Conservation (phyloP, 2,888 invertebrate genomes). For the Polyploca ridens region DNA sequence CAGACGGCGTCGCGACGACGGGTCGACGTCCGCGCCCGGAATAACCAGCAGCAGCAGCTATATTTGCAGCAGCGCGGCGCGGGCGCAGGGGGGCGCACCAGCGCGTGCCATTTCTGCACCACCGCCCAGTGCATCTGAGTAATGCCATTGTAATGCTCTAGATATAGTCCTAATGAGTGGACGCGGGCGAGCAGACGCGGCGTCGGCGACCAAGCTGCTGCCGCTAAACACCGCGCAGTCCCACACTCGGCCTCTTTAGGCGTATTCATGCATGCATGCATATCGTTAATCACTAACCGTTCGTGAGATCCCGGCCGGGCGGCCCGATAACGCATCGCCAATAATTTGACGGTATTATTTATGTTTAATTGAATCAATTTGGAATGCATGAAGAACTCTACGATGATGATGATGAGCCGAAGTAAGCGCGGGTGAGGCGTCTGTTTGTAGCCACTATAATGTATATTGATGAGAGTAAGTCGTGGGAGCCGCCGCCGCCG, state of each 20-base stretch:
- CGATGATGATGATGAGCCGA: conserved; percentile 36
- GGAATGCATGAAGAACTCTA: conserved; percentile 28
- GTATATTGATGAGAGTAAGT: conserved; percentile 69
- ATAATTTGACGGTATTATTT: conserved; percentile 41
- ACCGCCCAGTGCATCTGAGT: conserved; percentile 83
- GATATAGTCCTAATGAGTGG: conserved; percentile 74
- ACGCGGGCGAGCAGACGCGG: conserved; percentile 68
- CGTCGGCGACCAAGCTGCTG: conserved; percentile 63
- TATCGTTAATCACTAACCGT: neutral
- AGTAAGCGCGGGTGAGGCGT: conserved; percentile 29
- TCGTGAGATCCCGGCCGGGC: neutral
- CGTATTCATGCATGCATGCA: neutral
- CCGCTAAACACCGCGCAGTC: conserved; percentile 25
- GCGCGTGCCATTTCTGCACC: conserved; percentile 83
- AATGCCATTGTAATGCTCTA: conserved; percentile 83
- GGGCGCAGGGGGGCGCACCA: conserved; percentile 66
- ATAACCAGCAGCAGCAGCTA: conserved; percentile 82
- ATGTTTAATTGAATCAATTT: conserved; percentile 43
- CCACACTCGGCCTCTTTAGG: neutral
- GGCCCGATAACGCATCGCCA: conserved; percentile 26
- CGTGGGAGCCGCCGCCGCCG: conserved; percentile 69
- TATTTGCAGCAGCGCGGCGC: conserved; percentile 75
- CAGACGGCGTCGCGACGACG: conserved; percentile 84
- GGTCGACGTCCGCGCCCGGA: conserved; percentile 83
- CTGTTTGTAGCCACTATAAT: conserved; percentile 47